These are phyloP conservation scores for Catamblyrhynchus diadema DNA, from an alignment of 2,797 vertebrate species.

Conservation along the genomic window DNA sequence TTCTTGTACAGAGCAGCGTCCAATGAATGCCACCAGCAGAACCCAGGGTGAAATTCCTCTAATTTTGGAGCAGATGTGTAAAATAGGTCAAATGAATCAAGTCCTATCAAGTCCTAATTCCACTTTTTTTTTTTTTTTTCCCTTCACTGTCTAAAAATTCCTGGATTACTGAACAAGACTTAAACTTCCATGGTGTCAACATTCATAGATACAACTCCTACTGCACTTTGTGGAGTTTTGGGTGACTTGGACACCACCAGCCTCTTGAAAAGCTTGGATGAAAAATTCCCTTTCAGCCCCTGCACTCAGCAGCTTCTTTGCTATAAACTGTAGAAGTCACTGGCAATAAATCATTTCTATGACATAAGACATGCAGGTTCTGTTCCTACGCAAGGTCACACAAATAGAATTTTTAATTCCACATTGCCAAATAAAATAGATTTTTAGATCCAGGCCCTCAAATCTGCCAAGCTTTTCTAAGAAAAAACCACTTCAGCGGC, in stretches of 20 bases:
- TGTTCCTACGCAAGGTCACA: not conserved
- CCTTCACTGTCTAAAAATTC: not conserved
- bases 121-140: not conserved
- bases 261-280: not conserved
- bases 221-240: not conserved
- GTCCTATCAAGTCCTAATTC: not conserved
- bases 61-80: not conserved
- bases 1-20: not conserved
- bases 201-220: not conserved
- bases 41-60: not conserved
- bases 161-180: not conserved
- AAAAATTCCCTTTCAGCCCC: not conserved
- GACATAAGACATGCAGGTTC: not conserved
- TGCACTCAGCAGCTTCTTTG: not conserved
- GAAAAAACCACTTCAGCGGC: not conserved
- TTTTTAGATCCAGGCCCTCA: not conserved
- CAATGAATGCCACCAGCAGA: not conserved
- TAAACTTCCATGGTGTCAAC: not conserved
- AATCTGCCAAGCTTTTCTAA: not conserved
- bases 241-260: not conserved
- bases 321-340: not conserved
- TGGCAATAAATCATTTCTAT: not conserved
- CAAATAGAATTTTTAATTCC: not conserved
- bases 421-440: accelerated
- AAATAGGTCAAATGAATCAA: not conserved